Conservation (phyloP, 2,888 invertebrate species). For the Scaptomyza tumidula region DNA sequence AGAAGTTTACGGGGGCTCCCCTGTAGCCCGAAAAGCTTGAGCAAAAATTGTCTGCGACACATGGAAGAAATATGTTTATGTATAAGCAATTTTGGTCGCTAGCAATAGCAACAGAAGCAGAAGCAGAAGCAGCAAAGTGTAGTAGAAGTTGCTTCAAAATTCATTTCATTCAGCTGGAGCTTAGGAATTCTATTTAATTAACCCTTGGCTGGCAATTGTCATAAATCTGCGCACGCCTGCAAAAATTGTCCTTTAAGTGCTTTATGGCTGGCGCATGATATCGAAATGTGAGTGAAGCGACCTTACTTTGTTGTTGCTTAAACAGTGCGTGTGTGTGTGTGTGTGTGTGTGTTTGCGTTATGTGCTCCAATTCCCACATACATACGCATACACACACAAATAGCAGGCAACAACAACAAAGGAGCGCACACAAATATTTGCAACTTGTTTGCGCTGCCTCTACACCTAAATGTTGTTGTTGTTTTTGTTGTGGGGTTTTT, state of each 20-base stretch:
- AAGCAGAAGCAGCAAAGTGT: not conserved
- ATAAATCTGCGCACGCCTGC: constrained; percentile 51
- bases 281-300: constrained; percentile 29
- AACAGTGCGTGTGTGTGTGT: constrained; percentile 2
- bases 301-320: constrained; percentile 20
- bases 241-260: constrained; percentile 75
- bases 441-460: constrained; percentile 64
- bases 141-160: constrained; percentile 46
- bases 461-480: not conserved
- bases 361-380: constrained; percentile 65
- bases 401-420: constrained; percentile 34
- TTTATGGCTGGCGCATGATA: constrained; percentile 71
- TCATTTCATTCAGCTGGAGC: constrained; percentile 33
- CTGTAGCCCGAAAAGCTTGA: constrained; percentile 41
- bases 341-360: constrained; percentile 14
- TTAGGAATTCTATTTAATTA: constrained; percentile 69
- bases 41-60: constrained; percentile 37
- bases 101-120: too few relatives aligned
- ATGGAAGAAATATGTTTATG: constrained; percentile 64
- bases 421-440: constrained; percentile 50
- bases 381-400: constrained; percentile 13
- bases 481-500: constrained; percentile 7
- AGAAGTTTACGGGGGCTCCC: not conserved
- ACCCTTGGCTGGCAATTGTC: constrained; percentile 58
- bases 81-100: constrained; percentile 49